Percentiles rank a stretch among this genome's conserved stretches.
These are phyloP conservation scores for Aspidiotus rigidus DNA, from an alignment of 2,888 invertebrate species.

Conservation along the genomic window DNA sequence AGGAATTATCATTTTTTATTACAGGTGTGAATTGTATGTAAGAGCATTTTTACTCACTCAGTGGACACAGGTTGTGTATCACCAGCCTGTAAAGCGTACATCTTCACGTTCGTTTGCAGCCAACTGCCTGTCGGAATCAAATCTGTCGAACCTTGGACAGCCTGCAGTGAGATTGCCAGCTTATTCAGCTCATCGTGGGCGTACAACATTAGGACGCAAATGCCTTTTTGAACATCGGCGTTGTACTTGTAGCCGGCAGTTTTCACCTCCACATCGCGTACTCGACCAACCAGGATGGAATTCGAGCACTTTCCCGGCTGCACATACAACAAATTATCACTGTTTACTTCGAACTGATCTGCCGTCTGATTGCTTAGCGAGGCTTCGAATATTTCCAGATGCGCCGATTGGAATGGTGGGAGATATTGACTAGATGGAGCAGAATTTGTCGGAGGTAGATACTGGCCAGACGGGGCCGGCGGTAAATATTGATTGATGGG, in stretches of 20 bases:
- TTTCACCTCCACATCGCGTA: slow-evolving; percentile 22
- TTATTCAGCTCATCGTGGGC: slow-evolving; percentile 23
- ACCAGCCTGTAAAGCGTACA: slow-evolving; percentile 20
- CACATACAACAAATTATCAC: slow-evolving; percentile 10
- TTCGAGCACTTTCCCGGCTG: slow-evolving; percentile 27
- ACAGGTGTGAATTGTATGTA: no score
- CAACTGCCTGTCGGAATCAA: slow-evolving; percentile 9
- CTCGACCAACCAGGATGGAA: slow-evolving; percentile 22
- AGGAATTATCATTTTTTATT: no score
- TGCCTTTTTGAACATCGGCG: slow-evolving; percentile 5
- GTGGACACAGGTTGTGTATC: neutral
- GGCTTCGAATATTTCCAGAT: neutral
- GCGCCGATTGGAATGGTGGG: neutral
- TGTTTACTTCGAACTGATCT: neutral
- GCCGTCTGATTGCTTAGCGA: neutral
- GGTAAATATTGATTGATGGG: no score
- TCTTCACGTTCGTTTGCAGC: slow-evolving; percentile 19
- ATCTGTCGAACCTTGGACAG: neutral
- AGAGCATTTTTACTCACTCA: slow-evolving; percentile 11
- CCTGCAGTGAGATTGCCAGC: slow-evolving; percentile 28
- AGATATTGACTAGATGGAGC: neutral
- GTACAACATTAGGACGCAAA: slow-evolving; percentile 29
- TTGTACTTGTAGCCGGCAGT: slow-evolving; percentile 20
- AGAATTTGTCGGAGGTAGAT: no score
- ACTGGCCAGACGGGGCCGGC: no score